Evolutionary conservation across 1,140 invertebrate genomes (phyloP).

Genomic region (Diabrotica virgifera): DNA sequence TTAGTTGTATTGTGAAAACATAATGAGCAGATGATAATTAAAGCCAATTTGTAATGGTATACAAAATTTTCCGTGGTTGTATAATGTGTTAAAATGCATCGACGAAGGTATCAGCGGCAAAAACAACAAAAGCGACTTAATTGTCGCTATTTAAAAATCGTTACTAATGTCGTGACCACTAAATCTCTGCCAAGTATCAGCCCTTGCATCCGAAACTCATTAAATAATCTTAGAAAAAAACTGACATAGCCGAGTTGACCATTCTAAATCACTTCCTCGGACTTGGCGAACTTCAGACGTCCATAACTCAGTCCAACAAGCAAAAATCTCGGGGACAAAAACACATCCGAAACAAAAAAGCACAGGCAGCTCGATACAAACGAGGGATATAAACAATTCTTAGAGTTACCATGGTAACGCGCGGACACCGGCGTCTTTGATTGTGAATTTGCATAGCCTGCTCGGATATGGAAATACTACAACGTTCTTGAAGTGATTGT

Average conservation of each 20-base stretch:
- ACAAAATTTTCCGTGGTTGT: no score
- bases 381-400: conserved; percentile 36
- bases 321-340: conserved; percentile 35
- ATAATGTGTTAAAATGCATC: no score
- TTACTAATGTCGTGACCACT: conserved; percentile 27
- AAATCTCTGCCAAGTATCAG: conserved; percentile 26
- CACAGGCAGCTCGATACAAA: conserved; percentile 30
- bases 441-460: conserved; percentile 32
- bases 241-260: conserved; percentile 30
- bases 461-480: conserved; percentile 43
- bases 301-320: conserved; percentile 39
- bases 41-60: no score
- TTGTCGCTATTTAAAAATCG: conserved; percentile 25
- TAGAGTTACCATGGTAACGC: conserved; percentile 40
- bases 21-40: no score
- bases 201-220: conserved; percentile 24
- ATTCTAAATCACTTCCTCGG: conserved; percentile 39
- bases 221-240: conserved; percentile 37
- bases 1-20: no score
- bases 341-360: conserved; percentile 23
- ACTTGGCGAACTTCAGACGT: conserved; percentile 33
- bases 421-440: conserved; percentile 26
- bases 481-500: conserved; percentile 37
- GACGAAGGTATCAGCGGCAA: not conserved
- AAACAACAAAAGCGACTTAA: conserved; percentile 19